Conservation (phyloP, 2,888 invertebrate species). For the Loripinus fragilis region DNA sequence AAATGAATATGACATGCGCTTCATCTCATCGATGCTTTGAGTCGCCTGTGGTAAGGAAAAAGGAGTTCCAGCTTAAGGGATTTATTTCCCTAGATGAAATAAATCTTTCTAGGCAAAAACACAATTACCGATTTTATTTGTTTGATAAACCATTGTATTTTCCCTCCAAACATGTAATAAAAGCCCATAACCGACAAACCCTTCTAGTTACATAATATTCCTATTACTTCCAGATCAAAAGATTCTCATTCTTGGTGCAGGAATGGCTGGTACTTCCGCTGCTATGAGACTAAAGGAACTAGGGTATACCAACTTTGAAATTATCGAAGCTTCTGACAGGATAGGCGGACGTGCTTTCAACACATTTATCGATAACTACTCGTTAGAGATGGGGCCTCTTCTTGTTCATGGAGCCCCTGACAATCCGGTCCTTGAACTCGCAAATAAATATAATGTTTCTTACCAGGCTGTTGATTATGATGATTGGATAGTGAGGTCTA, state of each 20-base stretch:
- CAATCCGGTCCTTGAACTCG: background rate
- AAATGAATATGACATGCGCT: no score
- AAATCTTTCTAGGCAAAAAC: no score
- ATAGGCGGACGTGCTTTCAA: slow-evolving; percentile 26
- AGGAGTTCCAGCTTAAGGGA: no score
- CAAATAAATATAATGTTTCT: background rate
- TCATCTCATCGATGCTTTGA: no score
- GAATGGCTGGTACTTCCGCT: slow-evolving; percentile 30
- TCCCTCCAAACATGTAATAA: no score
- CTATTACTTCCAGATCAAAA: no score
- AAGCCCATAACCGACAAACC: no score
- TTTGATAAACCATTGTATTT: no score
- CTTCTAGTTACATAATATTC: no score
- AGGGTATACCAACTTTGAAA: slow-evolving; percentile 23
- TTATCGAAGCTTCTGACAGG: slow-evolving; percentile 25
- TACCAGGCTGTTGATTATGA: background rate
- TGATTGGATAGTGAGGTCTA: slow-evolving; percentile 6
- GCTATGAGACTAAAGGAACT: slow-evolving; percentile 23
- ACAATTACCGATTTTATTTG: no score
- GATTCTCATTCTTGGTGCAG: slow-evolving; percentile 23
- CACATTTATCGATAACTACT: slow-evolving; percentile 1
- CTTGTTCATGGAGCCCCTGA: background rate
- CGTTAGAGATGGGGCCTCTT: slow-evolving; percentile 21
- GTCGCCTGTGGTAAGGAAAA: no score
- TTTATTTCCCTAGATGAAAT: no score